Evolutionary conservation across 2,113 vertebrate genomes (phyloP).

Genomic region (Apodemus speciosus): DNA sequence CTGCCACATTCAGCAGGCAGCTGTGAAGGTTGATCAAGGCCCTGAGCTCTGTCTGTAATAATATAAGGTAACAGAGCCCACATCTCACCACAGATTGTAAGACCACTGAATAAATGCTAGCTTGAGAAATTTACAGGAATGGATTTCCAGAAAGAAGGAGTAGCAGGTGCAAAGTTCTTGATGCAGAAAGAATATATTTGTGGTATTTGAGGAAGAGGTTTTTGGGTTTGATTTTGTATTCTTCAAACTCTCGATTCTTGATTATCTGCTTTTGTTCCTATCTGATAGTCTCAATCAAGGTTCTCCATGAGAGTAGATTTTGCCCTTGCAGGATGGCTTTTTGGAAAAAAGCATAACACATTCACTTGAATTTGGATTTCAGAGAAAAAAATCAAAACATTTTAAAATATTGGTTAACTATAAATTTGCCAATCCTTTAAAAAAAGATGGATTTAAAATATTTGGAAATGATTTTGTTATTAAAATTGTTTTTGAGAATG

Average conservation of each 20-base stretch:
- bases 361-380: slow-evolving; percentile 18
- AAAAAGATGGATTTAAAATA: background rate
- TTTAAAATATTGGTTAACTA: background rate
- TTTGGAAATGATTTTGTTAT: background rate
- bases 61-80: background rate
- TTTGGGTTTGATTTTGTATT: slow-evolving; percentile 12
- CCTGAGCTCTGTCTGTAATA: background rate
- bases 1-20: background rate
- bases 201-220: slow-evolving; percentile 5
- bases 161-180: slow-evolving; percentile 1
- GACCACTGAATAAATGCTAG: background rate
- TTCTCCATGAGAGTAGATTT: background rate
- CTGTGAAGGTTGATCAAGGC: background rate
- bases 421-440: background rate
- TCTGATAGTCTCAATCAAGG: background rate
- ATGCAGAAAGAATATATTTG: slow-evolving; percentile 1
- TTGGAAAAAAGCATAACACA: background rate
- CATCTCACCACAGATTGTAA: background rate
- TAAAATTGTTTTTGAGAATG: background rate
- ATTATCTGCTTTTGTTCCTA: background rate
- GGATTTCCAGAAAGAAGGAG: background rate
- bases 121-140: background rate
- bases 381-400: background rate
- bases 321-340: background rate
- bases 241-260: slow-evolving; percentile 8